Evolutionary conservation across 2,113 vertebrate genomes (phyloP), one percentile per base, ranked within the genome.

Genomic region (Falco punctatus): DNA sequence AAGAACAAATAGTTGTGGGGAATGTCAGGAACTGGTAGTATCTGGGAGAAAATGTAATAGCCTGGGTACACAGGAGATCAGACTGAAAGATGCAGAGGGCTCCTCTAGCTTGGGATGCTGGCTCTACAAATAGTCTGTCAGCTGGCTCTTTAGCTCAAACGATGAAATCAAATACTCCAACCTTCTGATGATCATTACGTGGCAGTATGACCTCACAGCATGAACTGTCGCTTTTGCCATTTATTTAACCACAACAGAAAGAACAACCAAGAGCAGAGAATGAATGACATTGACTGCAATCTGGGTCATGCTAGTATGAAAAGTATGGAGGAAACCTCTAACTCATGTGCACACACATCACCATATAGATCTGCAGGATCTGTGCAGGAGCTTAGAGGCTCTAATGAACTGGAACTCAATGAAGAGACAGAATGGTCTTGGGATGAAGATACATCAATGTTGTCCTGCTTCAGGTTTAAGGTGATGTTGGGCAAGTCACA

Each of bases 301-400:
- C 27, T 40, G 0, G 6, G 42, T 62, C 46, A 75, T 40, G 52
- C 23, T 86, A 59, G 20, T 18, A 44, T 16, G 23, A 87, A 52
- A 9, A 80, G 26, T 13, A 69, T 2, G 42, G 35, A 49, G 59
- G 13, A 85, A 74, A 64, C 32, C 30, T 49, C 55, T 62, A 23
- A 73, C 42, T 73, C 15, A 35, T 2, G 10, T 58, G 7, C 3
- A 1, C 2, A 0, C 27, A 10, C 3, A 28, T 10, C 46, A 24
- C 3, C 1, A 42, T 40, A 15, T 0, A 42, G 48, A 54, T 33
- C 42, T 51, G 22, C 57, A 71, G 79, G 22, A 28, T 51, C 66
- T 40, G 13, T 33, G 9, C 30, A 83, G 55, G 38, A 58, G 30
- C 10, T 24, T 44, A 52, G 13, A 71, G 32, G 30, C 10, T 22